Evolutionary conservation across 2,113 vertebrate species (phyloP).

Genomic region (Ramphastos sulfuratus): DNA sequence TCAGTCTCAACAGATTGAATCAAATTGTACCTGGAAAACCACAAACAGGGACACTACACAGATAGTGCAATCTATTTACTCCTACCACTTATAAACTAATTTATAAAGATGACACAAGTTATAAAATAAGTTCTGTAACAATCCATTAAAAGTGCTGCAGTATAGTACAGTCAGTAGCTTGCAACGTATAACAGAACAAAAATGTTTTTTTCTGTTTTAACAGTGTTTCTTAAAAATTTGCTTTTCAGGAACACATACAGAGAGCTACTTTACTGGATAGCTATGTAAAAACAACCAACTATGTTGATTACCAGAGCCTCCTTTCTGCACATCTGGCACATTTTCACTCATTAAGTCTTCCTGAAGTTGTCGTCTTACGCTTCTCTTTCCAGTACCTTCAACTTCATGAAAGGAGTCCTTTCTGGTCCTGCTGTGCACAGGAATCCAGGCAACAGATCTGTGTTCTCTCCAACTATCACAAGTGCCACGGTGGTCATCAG

Average conservation of each 20-base stretch:
- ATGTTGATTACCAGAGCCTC: conserved; percentile 71
- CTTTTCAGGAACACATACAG: neutral
- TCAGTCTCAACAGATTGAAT: neutral
- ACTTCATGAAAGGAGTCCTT: conserved; percentile 73
- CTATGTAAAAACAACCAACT: neutral
- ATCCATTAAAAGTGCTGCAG: neutral
- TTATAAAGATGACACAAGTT: neutral
- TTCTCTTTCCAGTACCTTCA: conserved; percentile 69
- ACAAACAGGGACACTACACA: neutral
- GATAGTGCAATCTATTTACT: neutral
- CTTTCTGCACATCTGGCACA: conserved; percentile 57
- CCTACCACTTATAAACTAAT: neutral
- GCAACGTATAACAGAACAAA: neutral
- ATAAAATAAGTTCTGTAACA: neutral
- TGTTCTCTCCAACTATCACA: conserved; percentile 83
- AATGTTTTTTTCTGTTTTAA: neutral
- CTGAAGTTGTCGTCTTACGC: conserved; percentile 60
- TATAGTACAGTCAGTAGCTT: neutral
- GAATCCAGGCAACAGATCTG: conserved; percentile 51
- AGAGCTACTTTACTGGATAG: neutral
- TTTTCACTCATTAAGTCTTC: conserved; percentile 71
- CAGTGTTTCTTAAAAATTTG: neutral
- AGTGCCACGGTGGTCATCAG: conserved; percentile 72
- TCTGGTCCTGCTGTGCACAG: conserved; percentile 66
- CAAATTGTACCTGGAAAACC: neutral